Evolutionary conservation across 1,140 invertebrate species (phyloP), one percentile per base, ranked within the genome.

Genomic region (Scaptomyza hsui): DNA sequence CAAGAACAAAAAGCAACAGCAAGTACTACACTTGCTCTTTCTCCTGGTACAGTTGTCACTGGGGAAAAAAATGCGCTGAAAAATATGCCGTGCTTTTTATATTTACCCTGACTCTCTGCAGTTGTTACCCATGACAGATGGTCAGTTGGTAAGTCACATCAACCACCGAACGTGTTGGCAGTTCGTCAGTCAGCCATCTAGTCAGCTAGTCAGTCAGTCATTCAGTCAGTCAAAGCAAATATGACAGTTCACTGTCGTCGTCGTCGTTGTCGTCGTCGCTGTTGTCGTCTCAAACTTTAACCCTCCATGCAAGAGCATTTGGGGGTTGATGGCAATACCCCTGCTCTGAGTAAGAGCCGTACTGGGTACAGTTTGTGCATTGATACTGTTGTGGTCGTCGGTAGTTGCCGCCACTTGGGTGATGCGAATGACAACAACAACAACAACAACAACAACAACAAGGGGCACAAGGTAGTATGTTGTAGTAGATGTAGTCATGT

Each of bases 331-430:
- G 21, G 21, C 49, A 19, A 45, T 55, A 53, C 63, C 67, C 67
- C 62, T 32, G 52, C 51, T 45, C 39, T 18, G 60, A 45, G 47
- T 44, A 26, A 37, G n/a, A 37, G 32, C 44, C 10, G 39, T 44
- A 52, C 44, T 47, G 79, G 78, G 82, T 88, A 88, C 82, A 88
- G 82, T 88, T 88, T 78, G 82, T 88, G 75, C 82, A 88, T 88
- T 88, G 82, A 88, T 88, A 88, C 82, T 88, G 82, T 88, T 88
- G 82, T 88, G 82, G 82, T 88, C 75, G 78, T 72, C 72, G 75
- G 59, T 48, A 37, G 53, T 48, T 48, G 81, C 81, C 81, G 82
- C 45, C 78, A 81, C 78, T 82, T 82, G 78, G 78, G 45, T 77
- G 78, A 78, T 75, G 59, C 49, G 60, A 49, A 62, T 63, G 61